A percentile compares a stretch with the other conserved stretches of the same genome.
Conservation (phyloP, 2,113 vertebrate genomes). For the Raja brachyura region DNA sequence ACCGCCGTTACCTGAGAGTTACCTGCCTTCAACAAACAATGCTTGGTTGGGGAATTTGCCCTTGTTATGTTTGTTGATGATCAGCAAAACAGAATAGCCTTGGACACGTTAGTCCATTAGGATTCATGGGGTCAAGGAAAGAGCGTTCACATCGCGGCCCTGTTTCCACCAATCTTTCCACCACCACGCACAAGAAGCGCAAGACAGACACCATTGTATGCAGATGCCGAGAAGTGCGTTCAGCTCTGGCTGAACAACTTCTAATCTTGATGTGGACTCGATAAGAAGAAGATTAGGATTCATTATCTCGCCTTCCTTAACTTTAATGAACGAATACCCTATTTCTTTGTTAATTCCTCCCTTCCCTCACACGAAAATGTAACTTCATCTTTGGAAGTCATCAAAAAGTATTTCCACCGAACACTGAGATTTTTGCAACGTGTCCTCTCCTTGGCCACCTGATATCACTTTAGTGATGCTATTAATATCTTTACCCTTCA, state of each 20-base stretch:
- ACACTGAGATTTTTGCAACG: neutral
- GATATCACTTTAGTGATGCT: neutral
- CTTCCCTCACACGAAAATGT: neutral
- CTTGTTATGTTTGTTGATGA: too few relatives aligned
- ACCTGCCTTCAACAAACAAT: too few relatives aligned
- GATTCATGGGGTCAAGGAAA: neutral
- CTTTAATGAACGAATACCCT: neutral
- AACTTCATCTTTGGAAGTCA: neutral
- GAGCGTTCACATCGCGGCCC: too few relatives aligned
- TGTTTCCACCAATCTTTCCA: too few relatives aligned
- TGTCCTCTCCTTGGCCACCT: neutral
- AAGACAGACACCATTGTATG: too few relatives aligned
- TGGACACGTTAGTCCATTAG: neutral
- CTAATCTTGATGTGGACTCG: too few relatives aligned
- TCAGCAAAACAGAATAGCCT: too few relatives aligned
- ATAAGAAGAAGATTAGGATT: neutral
- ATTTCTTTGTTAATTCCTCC: constrained; percentile 4
- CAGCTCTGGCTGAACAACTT: too few relatives aligned
- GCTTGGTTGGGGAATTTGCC: too few relatives aligned
- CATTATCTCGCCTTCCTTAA: neutral
- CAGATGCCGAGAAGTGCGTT: too few relatives aligned
- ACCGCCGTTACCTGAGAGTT: too few relatives aligned
- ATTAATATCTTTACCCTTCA: neutral
- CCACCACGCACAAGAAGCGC: too few relatives aligned
- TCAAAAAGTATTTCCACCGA: neutral